Percentiles rank a stretch among this genome's conserved stretches.
Evolutionary conservation across 2,888 invertebrate species (phyloP).

Genomic region (Tinea trinotella): DNA sequence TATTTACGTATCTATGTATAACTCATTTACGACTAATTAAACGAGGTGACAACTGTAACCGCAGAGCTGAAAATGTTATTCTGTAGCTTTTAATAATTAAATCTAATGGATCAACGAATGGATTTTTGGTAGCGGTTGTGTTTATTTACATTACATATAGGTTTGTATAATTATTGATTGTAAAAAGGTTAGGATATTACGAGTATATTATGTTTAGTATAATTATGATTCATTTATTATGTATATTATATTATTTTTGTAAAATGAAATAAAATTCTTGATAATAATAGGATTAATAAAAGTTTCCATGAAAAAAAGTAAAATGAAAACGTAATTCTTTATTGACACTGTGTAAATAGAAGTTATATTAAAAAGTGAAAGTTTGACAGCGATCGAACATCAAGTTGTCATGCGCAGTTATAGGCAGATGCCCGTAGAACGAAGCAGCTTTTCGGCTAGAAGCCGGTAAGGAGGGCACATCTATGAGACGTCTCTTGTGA

Average conservation of each 20-base stretch:
- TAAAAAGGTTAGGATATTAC: too few species aligned
- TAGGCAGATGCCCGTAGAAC: background rate
- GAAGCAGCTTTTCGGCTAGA: background rate
- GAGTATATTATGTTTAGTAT: too few species aligned
- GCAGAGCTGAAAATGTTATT: background rate
- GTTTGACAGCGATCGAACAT: conserved; percentile 7
- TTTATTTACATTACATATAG: too few species aligned
- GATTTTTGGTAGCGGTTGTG: too few species aligned
- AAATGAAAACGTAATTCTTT: background rate
- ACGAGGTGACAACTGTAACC: background rate
- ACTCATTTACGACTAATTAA: background rate
- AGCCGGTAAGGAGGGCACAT: background rate
- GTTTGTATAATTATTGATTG: too few species aligned
- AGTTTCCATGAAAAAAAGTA: too few species aligned
- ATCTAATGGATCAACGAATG: too few species aligned
- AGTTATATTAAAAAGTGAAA: background rate
- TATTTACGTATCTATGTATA: too few species aligned
- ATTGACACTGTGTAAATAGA: background rate
- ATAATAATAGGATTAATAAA: too few species aligned
- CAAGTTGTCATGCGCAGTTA: background rate
- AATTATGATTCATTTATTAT: too few species aligned
- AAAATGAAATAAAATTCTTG: too few species aligned
- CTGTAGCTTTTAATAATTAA: background rate
- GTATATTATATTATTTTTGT: too few species aligned
- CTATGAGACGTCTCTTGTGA: background rate